Percentiles rank a stretch among this genome's conserved stretches.
Evolutionary conservation across 2,888 invertebrate genomes (phyloP).

Genomic region (Craniophora ligustri): DNA sequence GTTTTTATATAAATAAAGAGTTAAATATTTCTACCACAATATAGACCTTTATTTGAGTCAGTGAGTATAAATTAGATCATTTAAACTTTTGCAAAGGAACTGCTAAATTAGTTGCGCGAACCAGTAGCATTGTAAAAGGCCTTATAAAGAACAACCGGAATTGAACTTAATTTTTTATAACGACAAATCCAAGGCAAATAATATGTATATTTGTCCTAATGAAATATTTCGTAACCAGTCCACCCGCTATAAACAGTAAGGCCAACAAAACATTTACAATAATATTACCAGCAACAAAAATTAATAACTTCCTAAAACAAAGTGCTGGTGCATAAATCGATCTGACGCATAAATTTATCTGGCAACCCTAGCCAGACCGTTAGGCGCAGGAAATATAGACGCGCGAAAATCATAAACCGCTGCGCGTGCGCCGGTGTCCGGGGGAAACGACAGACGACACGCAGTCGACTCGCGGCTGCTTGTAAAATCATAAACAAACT

Average conservation of each 20-base stretch:
- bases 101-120: no score
- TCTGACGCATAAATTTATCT: constrained; percentile 63
- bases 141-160: no score
- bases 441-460: constrained; percentile 53
- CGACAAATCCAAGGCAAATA: no score
- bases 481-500: constrained; percentile 58
- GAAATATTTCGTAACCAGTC: neutral
- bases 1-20: no score
- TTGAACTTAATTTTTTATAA: no score
- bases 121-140: no score
- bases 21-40: no score
- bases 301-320: constrained; percentile 36
- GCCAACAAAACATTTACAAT: constrained; percentile 6
- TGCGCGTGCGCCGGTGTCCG: constrained; percentile 54
- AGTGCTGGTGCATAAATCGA: constrained; percentile 35
- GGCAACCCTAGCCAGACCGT: constrained; percentile 68
- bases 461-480: constrained; percentile 41
- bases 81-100: no score
- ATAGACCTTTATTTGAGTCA: no score
- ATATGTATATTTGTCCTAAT: neutral
- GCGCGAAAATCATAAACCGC: constrained; percentile 79
- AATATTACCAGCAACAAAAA: constrained; percentile 26
- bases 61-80: no score
- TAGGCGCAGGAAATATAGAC: constrained; percentile 71
- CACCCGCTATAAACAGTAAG: neutral